Evolutionary conservation across 2,888 invertebrate genomes (phyloP).

Genomic region (Pseudococcus jackbeardsleyi): DNA sequence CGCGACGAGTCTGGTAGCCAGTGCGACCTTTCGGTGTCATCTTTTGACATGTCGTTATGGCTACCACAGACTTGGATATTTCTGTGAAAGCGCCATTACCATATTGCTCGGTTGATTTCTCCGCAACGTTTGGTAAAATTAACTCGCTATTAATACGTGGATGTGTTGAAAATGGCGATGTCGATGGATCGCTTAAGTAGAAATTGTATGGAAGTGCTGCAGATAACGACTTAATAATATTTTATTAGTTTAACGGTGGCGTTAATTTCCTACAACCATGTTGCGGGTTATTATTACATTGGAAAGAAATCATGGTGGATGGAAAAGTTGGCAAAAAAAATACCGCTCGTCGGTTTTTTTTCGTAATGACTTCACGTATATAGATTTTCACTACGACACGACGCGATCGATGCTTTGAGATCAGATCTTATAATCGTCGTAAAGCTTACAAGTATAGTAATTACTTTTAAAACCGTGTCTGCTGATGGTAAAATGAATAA

Average conservation of each 20-base stretch:
- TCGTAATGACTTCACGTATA: conserved; percentile 34
- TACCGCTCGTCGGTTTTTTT: neutral
- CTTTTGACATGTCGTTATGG: conserved; percentile 42
- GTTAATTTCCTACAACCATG: neutral
- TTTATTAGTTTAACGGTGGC: conserved; percentile 39
- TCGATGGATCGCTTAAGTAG: neutral
- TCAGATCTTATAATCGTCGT: neutral
- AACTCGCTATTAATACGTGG: conserved; percentile 31
- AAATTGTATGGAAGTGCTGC: neutral
- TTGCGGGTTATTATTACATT: conserved; percentile 20
- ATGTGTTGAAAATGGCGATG: neutral
- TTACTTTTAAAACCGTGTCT: conserved; percentile 43
- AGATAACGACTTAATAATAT: conserved; percentile 50
- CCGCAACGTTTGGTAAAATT: conserved; percentile 16
- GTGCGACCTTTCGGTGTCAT: conserved; percentile 38
- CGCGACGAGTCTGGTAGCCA: conserved; percentile 29
- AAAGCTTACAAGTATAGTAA: conserved; percentile 27
- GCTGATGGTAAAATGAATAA: conserved; percentile 24
- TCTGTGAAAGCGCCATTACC: conserved; percentile 31
- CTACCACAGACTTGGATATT: neutral
- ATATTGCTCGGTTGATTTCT: conserved; percentile 42
- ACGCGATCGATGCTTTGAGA: neutral
- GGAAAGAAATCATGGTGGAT: conserved; percentile 23
- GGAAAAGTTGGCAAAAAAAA: conserved; percentile 23
- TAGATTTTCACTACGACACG: neutral